A percentile compares a stretch with the other conserved stretches of the same genome.
Conservation (phyloP, 2,888 invertebrate species). For the Brachyopa scutellaris region DNA sequence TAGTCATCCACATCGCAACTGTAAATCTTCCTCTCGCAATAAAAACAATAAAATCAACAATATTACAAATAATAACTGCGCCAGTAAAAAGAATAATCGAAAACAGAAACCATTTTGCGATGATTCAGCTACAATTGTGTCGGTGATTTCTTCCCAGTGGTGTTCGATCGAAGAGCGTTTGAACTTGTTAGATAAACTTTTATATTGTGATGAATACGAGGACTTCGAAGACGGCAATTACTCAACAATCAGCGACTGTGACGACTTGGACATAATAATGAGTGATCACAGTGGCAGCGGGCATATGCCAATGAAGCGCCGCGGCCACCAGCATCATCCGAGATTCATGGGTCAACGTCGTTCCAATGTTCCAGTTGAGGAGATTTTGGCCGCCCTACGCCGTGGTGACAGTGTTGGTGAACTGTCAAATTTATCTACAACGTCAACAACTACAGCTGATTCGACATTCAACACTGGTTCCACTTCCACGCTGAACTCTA, state of each 20-base stretch:
- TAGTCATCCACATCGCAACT: conserved; percentile 64
- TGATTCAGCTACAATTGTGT: conserved; percentile 73
- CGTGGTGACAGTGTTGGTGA: conserved; percentile 79
- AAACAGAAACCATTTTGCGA: conserved; percentile 44
- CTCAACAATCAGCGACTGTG: conserved; percentile 61
- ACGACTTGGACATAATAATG: conserved; percentile 67
- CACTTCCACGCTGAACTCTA: conserved; percentile 70
- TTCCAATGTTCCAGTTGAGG: conserved; percentile 83
- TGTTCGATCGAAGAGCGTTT: conserved; percentile 80
- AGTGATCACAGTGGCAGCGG: conserved; percentile 75
- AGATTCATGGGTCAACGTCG: conserved; percentile 85
- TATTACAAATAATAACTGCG: conserved; percentile 56
- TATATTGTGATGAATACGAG: conserved; percentile 80
- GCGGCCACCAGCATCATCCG: conserved; percentile 90
- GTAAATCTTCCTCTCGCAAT: conserved; percentile 62
- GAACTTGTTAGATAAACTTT: conserved; percentile 78
- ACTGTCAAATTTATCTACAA: conserved; percentile 76
- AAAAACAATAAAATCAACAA: conserved; percentile 57
- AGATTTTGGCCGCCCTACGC: conserved; percentile 81
- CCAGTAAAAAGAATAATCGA: conserved; percentile 66
- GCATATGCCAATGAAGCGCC: conserved; percentile 82
- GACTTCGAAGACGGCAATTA: conserved; percentile 74
- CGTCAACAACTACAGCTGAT: conserved; percentile 71
- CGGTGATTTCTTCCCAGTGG: conserved; percentile 80
- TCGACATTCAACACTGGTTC: conserved; percentile 72